phyloP scores from a whole-genome alignment of 2,888 invertebrate species.

The Caenorhabditis angaria region DNA sequence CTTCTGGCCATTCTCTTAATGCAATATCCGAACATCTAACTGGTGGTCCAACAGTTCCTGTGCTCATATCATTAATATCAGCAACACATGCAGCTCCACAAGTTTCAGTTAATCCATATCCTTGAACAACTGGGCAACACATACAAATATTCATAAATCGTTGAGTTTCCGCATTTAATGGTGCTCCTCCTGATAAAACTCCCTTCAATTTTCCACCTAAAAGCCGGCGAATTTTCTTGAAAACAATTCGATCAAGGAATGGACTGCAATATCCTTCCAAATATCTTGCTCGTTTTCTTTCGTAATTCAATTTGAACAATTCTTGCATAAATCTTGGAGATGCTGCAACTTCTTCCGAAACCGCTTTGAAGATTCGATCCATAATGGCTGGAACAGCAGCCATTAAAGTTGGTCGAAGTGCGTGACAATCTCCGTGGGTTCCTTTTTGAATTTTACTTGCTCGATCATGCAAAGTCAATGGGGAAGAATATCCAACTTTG shows the following conservation, averaged over 20 bases:
- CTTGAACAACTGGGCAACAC: slow-evolving; percentile 82
- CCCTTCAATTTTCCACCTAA: slow-evolving; percentile 88
- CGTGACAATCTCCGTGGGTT: slow-evolving; percentile 89
- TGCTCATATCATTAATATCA: slow-evolving; percentile 77
- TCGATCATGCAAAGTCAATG: slow-evolving; percentile 80
- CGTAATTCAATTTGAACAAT: slow-evolving; percentile 90
- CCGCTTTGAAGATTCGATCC: slow-evolving; percentile 94
- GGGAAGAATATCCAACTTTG: slow-evolving; percentile 86
- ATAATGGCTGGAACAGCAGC: slow-evolving; percentile 95
- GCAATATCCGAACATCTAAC: slow-evolving; percentile 84
- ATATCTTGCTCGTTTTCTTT: slow-evolving; percentile 88
- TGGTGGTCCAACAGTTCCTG: slow-evolving; percentile 88
- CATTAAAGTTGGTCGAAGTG: slow-evolving; percentile 89
- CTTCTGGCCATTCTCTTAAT: slow-evolving; percentile 91
- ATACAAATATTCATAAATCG: slow-evolving; percentile 89
- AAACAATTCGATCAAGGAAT: slow-evolving; percentile 77
- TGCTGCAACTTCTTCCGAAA: slow-evolving; percentile 85
- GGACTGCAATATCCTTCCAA: slow-evolving; percentile 76
- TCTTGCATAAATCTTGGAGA: slow-evolving; percentile 75
- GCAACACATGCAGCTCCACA: slow-evolving; percentile 83
- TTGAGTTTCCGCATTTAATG: slow-evolving; percentile 91
- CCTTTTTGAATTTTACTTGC: slow-evolving; percentile 93
- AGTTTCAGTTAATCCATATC: slow-evolving; percentile 97
- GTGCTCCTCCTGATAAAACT: slow-evolving; percentile 87
- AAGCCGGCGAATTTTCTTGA: slow-evolving; percentile 79